Evolutionary conservation across 2,113 vertebrate species (phyloP), one percentile per base, ranked within the genome.

Genomic region (Alosa alosa): DNA sequence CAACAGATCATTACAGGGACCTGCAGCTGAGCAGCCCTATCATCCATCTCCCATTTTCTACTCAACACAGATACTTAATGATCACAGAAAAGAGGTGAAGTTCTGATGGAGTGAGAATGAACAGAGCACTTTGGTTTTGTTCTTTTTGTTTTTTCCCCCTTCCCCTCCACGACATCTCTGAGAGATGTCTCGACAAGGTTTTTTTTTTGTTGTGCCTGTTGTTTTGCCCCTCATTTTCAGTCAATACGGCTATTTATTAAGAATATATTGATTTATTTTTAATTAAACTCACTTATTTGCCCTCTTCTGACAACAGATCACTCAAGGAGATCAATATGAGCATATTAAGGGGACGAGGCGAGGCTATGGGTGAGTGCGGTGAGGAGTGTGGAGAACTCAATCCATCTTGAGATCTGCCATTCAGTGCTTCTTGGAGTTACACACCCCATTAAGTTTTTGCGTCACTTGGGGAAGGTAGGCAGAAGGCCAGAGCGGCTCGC

Each of bases 261-360:
- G 82, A 86, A 88, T 83, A 84, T 91, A 92, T 91, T 90, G 89
- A 93, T 94, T 93, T 91, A 90, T 91, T 89, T 94, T 93, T 91
- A 92, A 91, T 91, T 90, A 93, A 91, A 88, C 89, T 91, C 88
- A 90, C 89, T 93, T 91, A 90, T 91, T 94, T 86, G 90, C 89
- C 91, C 85, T 91, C 90, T 90, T 91, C 93, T 93, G 92, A 92
- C 91, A 91, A 90, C 81, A 84, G 89, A 93, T 92, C 93, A 92
- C 91, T 90, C 88, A 91, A 84, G 60, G 55, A 60, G 88, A 93
- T 93, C 93, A 89, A 93, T 94, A 86, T 78, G 78, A 85, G 84
- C 85, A 88, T 92, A 90, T 91, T 90, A 92, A 91, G 89, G 87
- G 88, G 90, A 84, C 87, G 85, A 86, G 90, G 84, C 78, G 46